A percentile compares a stretch with the other conserved stretches of the same genome.
phyloP scores from a whole-genome alignment of 2,797 vertebrate genomes.

The Tapirus indicus region DNA sequence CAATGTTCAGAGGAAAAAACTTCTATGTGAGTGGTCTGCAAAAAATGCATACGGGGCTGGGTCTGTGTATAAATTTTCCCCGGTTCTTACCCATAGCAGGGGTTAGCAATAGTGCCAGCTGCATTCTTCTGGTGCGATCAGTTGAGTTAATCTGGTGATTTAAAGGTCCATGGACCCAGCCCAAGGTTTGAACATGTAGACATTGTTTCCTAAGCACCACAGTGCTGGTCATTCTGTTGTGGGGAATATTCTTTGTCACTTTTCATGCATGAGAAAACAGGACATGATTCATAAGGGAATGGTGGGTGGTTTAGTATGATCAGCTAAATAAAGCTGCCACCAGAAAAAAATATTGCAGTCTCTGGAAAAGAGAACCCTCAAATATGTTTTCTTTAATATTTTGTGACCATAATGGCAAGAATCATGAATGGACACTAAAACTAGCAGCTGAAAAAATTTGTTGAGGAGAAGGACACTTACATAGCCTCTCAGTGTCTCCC shows the following conservation, averaged over 20 bases:
- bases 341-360: background rate
- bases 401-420: background rate
- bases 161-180: background rate
- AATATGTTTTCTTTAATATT: background rate
- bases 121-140: background rate
- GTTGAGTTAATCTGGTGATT: background rate
- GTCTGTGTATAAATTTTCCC: background rate
- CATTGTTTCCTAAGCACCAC: background rate
- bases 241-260: background rate
- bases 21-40: background rate
- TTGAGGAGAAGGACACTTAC: background rate
- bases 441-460: background rate
- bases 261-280: background rate
- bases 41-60: background rate
- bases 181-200: background rate
- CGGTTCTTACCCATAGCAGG: background rate
- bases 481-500: background rate
- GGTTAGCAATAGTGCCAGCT: too few relatives aligned
- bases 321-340: background rate
- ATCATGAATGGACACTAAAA: background rate
- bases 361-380: background rate
- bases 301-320: background rate
- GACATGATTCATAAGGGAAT: background rate
- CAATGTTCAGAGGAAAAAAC: background rate
- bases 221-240: background rate